phyloP scores from a whole-genome alignment of 2,113 vertebrate species.

The Nipponia nippon region DNA sequence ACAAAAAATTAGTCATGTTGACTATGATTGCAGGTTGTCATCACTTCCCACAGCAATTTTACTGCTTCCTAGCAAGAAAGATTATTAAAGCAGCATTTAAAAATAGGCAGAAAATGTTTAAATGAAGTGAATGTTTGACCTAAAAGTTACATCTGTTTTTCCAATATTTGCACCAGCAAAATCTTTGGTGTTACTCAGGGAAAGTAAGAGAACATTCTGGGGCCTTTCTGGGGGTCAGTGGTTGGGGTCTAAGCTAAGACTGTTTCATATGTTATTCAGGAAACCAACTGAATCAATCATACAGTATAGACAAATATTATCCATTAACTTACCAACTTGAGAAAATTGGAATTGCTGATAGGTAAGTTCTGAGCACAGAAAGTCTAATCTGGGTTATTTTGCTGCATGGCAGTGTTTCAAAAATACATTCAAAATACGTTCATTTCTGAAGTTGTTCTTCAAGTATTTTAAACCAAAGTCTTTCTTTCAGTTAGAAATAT shows the following conservation, averaged over 20 bases:
- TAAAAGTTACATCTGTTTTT: not conserved
- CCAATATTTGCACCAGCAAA: not conserved
- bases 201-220: not conserved
- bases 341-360: not conserved
- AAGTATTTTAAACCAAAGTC: not conserved
- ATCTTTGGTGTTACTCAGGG: not conserved
- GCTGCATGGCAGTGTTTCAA: not conserved
- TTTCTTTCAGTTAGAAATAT: not conserved
- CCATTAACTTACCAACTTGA: not conserved
- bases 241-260: not conserved
- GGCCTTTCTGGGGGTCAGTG: accelerated
- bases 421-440: not conserved
- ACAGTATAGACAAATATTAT: not conserved
- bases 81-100: not conserved
- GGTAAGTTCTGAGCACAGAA: not conserved
- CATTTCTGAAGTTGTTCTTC: not conserved
- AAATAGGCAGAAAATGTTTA: not conserved
- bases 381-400: not conserved
- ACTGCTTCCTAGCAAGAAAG: not conserved
- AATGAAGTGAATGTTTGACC: not conserved
- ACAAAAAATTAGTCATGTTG: not conserved
- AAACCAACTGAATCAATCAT: not conserved
- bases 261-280: not conserved
- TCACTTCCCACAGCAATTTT: not conserved
- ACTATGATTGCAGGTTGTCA: not conserved